Evolutionary conservation across 2,113 vertebrate species (phyloP), one percentile per base, ranked within the genome.

Genomic region (Cryptoleucopteryx plumbea): DNA sequence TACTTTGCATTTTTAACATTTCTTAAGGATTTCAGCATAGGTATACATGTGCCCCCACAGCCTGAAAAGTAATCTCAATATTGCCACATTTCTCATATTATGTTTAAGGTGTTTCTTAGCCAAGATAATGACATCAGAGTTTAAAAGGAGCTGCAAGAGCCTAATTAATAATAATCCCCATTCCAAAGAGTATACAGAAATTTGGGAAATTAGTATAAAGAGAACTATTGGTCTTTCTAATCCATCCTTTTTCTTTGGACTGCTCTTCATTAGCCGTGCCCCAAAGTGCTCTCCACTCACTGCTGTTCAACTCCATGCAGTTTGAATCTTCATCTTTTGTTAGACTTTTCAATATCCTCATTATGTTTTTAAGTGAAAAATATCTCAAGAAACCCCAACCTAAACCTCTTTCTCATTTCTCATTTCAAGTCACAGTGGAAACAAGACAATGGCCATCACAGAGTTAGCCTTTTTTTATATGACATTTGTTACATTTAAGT

Each of bases 281-380:
- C 45, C 67, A 71, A 80, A 96, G 85, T 87, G 48, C 53, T 96
- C 94, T 92, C 61, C 32, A 27, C 77, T 93, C 65, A 68, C 21
- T 87, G 43, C 68, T 83, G 47, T 88, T 88, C 52, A 92, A 27
- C n/a, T 94, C 34, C 62, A 89, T 31, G 56, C n/a, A 84, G 75
- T 84, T 90, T 56, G 75, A 94, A 80, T 91, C 74, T 88, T 94
- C 77, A 73, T 86, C 82, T 95, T 96, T 95, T 96, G 86, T 97
- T 86, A 73, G 72, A 88, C n/a, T 90, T 90, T 89, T 90, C 85
- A 95, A 92, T 93, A 88, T 66, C 45, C 15, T 94, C 88, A 95
- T 96, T 94, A 93, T 38, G 31, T 47, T 94, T 96, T 42, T n/a
- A 79, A 90, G 75, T 90, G 66, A 96, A 94, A 93, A 95, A 84